A percentile compares a stretch with the other conserved stretches of the same genome.
phyloP scores from a whole-genome alignment of 2,113 vertebrate genomes.

The Corydoras sp. region DNA sequence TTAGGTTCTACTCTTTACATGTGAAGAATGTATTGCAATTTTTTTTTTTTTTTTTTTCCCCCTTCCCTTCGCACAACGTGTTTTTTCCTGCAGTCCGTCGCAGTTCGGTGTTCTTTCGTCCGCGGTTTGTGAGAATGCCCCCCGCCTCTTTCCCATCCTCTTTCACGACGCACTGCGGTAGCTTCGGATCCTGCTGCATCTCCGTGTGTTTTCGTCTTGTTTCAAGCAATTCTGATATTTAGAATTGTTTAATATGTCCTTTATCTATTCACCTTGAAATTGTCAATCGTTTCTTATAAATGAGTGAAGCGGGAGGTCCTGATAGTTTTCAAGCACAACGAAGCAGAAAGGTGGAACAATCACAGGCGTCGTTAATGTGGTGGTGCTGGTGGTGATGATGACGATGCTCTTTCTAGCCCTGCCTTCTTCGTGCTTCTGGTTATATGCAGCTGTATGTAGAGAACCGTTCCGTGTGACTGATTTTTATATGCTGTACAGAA shows the following conservation, averaged over 20 bases:
- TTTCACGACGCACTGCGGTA: too few species aligned
- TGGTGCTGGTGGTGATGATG: background rate
- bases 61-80: too few species aligned
- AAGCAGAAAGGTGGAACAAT: conserved; percentile 27
- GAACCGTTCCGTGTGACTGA: conserved; percentile 3
- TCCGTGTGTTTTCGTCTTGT: too few species aligned
- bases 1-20: conserved; percentile 37
- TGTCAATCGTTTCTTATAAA: background rate
- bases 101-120: too few species aligned
- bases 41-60: too few species aligned
- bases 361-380: background rate
- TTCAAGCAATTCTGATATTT: conserved; percentile 23
- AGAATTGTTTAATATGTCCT: conserved; percentile 46
- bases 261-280: background rate
- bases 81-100: too few species aligned
- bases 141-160: too few species aligned
- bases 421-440: background rate
- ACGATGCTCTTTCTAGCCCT: background rate
- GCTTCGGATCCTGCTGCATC: too few species aligned
- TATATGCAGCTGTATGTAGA: conserved; percentile 1
- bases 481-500: background rate
- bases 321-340: conserved; percentile 39
- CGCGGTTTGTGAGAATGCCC: too few species aligned
- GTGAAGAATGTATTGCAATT: conserved; percentile 62
- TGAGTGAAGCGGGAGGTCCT: background rate